Base-by-base conservation (phyloP, 2,113 vertebrate genomes). In the Plestiodon gilberti region DNA sequence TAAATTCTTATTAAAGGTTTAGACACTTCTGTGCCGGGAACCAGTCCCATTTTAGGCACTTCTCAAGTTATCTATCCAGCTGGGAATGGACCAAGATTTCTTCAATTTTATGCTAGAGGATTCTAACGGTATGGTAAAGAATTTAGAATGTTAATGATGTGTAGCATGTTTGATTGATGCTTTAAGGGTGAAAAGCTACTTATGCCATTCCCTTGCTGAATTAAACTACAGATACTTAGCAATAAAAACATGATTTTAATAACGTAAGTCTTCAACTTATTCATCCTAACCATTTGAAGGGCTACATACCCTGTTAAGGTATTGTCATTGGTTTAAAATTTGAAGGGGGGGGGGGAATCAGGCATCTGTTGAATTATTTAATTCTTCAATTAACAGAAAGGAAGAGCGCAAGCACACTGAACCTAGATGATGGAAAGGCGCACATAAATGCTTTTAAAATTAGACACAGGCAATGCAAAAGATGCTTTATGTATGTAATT, bases 291-390 rank as follows among this genome's bases (percentile, higher is more conserved):
- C 52, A 20, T 70, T 70, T 82, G 67, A 71, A 18, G 38, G 71
- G 40, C 71, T 71, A 57, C 57, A 35, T 73, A 82, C 55, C 22
- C 13, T 38, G 11, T 17, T 77, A 35, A 20, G 18, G 48, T 33
- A 59, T 38, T 35, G 33, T 57, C 20, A 71, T 73, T 82, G n/a
- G 71, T 82, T 82, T 82, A 82, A 82, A 4, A 59, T 82, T 73
- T 48, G 43, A 48, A n/a, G n/a, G 43, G 43, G 4, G 25, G 81
- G 52, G 40, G 59, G 71, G 13, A 38, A 30, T 35, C 14, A 59
- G 7, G 25, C 35, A 61, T 85, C 28, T 43, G 57, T 67, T 78
- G 55, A 78, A 78, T 70, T 69, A 70, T 78, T 65, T 55, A 52
- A 30, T 78, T 52, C 13, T 69, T 78, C 33, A 65, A 4, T 7